These are phyloP conservation scores for Anagrus nilaparvatae DNA, from an alignment of 1,140 invertebrate genomes.

Conservation along the genomic window DNA sequence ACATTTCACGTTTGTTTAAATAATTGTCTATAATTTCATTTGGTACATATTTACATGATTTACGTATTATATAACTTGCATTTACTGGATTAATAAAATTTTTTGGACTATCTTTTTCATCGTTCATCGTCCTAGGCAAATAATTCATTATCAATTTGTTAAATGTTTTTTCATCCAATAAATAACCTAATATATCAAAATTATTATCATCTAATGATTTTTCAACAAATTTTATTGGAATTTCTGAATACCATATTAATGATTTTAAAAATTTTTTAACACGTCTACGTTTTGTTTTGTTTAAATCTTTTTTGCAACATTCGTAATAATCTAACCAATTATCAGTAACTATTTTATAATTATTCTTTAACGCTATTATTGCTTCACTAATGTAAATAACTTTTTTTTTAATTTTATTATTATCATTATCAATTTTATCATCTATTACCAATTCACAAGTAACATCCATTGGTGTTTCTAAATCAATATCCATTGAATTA, in stretches of 20 bases:
- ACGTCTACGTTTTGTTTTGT: background rate
- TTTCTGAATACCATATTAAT: constrained; percentile 27
- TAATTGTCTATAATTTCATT: constrained; percentile 6
- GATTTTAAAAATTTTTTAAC: constrained; percentile 20
- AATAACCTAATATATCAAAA: constrained; percentile 8
- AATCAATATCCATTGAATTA: background rate
- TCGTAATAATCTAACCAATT: constrained; percentile 23
- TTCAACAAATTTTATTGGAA: constrained; percentile 26
- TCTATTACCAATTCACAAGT: background rate
- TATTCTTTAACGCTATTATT: constrained; percentile 17
- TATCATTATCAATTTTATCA: background rate
- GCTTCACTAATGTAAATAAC: constrained; percentile 10
- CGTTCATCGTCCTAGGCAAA: background rate
- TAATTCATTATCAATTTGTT: background rate
- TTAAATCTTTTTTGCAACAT: background rate
- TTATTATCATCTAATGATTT: constrained; percentile 11
- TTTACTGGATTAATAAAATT: background rate
- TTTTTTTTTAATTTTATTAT: constrained; percentile 3
- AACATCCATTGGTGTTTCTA: background rate
- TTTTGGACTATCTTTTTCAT: background rate
- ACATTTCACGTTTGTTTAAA: constrained; percentile 3
- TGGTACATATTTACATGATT: background rate
- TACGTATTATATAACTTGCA: background rate
- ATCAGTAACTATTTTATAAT: constrained; percentile 16
- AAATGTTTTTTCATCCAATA: constrained; percentile 7